Conservation (phyloP, 2,888 invertebrate genomes). For the Catocala nupta region DNA sequence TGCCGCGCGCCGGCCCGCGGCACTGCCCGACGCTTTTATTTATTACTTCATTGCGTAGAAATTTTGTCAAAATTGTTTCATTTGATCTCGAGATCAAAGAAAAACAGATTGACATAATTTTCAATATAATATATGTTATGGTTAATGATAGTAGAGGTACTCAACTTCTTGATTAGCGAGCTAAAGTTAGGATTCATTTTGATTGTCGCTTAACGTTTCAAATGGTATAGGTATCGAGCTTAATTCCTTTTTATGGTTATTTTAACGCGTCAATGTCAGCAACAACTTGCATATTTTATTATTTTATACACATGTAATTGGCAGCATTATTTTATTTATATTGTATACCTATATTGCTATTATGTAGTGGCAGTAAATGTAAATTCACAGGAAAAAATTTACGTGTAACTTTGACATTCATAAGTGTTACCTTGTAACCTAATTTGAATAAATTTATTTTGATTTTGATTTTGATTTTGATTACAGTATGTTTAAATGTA, state of each 20-base stretch:
- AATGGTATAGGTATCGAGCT: slow-evolving; percentile 19
- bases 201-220: slow-evolving; percentile 20
- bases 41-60: slow-evolving; percentile 48
- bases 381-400: too few relatives aligned
- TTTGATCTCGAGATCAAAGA: slow-evolving; percentile 54
- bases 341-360: too few relatives aligned
- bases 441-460: too few relatives aligned
- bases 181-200: slow-evolving; percentile 41
- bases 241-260: slow-evolving; percentile 19
- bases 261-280: background rate
- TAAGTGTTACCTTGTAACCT: too few relatives aligned
- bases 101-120: slow-evolving; percentile 52
- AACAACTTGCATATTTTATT: background rate
- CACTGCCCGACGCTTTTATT: slow-evolving; percentile 44
- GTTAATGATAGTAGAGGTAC: slow-evolving; percentile 31
- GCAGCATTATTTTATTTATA: slow-evolving; percentile 3
- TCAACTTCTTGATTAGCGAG: slow-evolving; percentile 33
- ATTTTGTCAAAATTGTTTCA: slow-evolving; percentile 53
- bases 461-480: too few relatives aligned
- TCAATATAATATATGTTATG: slow-evolving; percentile 37
- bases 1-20: slow-evolving; percentile 43
- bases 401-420: too few relatives aligned
- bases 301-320: background rate
- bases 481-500: too few relatives aligned
- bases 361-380: too few relatives aligned